Conservation (phyloP, 2,888 invertebrate genomes). For the Drosophila nigricruria region DNA sequence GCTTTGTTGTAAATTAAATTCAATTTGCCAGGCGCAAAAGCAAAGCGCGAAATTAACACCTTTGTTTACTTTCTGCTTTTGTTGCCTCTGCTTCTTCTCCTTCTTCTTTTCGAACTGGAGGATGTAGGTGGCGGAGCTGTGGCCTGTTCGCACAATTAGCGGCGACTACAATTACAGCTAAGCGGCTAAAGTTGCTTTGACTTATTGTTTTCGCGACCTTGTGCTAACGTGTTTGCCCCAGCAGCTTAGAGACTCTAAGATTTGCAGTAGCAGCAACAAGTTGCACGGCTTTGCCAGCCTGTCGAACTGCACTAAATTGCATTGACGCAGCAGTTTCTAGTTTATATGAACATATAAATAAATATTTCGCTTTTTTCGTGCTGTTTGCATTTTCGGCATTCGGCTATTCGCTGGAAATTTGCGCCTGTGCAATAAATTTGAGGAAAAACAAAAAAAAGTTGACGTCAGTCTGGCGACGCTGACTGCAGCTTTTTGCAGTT, state of each 20-base stretch:
- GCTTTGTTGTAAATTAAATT: slow-evolving; percentile 55
- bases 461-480: slow-evolving; percentile 66
- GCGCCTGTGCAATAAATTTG: slow-evolving; percentile 37
- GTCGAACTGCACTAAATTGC: slow-evolving; percentile 40
- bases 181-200: slow-evolving; percentile 52
- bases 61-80: slow-evolving; percentile 66
- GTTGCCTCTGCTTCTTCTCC: slow-evolving; percentile 18
- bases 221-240: slow-evolving; percentile 56
- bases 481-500: slow-evolving; percentile 46
- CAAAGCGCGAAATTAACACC: slow-evolving; percentile 68
- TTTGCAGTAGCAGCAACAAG: slow-evolving; percentile 61
- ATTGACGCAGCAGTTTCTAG: slow-evolving; percentile 22
- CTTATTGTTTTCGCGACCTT: slow-evolving; percentile 65
- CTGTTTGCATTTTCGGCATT: slow-evolving; percentile 21
- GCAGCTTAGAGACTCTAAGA: slow-evolving; percentile 17
- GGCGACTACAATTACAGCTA: slow-evolving; percentile 56
- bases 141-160: slow-evolving; percentile 67
- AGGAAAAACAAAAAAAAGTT: slow-evolving; percentile 25
- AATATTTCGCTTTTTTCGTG: slow-evolving; percentile 14
- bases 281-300: slow-evolving; percentile 38
- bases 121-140: slow-evolving; percentile 11
- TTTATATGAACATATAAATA: not conserved
- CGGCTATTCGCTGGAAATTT: slow-evolving; percentile 60
- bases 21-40: slow-evolving; percentile 62
- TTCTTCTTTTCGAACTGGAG: slow-evolving; percentile 8